Evolutionary conservation across 2,888 invertebrate genomes (phyloP).

Genomic region (Xanthorhoe spadicearia): DNA sequence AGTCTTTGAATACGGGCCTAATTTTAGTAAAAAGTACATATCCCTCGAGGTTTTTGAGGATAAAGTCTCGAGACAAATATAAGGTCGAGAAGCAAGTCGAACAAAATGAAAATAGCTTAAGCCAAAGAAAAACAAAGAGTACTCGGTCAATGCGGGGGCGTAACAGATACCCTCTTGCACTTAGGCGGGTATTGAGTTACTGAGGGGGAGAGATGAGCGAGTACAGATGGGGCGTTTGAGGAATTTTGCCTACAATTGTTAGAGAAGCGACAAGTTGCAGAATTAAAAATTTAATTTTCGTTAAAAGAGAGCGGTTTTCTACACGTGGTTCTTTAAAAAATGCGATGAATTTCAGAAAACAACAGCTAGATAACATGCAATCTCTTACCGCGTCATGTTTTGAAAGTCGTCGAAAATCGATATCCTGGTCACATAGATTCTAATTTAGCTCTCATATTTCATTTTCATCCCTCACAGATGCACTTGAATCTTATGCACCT

Average conservation of each 20-base stretch:
- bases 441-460: neutral
- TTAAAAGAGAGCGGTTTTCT: too few species aligned
- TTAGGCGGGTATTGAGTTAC: constrained; percentile 57
- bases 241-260: constrained; percentile 9
- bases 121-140: constrained; percentile 6
- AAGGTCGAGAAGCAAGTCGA: neutral
- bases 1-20: too few species aligned
- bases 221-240: constrained; percentile 37
- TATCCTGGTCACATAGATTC: neutral
- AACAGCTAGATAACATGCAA: too few species aligned
- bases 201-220: constrained; percentile 29
- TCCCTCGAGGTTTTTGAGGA: too few species aligned
- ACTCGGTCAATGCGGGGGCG: constrained; percentile 37
- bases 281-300: too few species aligned
- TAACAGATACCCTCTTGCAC: constrained; percentile 58
- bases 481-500: constrained; percentile 22
- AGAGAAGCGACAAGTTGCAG: neutral
- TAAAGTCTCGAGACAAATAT: too few species aligned
- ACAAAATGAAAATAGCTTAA: neutral
- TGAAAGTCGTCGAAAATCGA: too few species aligned
- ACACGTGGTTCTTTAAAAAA: too few species aligned
- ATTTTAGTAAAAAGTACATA: too few species aligned
- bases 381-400: too few species aligned
- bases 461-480: constrained; percentile 25
- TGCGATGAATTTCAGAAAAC: too few species aligned